Conservation (phyloP, 2,113 vertebrate species). For the Plecturocebus donacophilus region DNA sequence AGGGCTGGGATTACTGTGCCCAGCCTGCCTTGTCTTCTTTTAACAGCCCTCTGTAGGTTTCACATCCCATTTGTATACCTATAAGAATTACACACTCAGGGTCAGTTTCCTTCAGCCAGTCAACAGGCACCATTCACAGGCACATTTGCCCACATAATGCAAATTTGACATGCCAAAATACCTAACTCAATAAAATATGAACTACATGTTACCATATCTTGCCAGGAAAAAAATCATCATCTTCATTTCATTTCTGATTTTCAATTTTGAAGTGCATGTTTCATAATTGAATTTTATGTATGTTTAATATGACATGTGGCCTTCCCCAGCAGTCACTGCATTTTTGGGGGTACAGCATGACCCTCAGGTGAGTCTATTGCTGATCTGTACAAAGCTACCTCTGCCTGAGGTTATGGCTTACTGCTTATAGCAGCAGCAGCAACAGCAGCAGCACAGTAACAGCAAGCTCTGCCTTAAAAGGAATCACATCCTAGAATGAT, state of each 20-base stretch:
- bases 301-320: background rate
- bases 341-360: background rate
- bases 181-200: background rate
- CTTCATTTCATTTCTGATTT: background rate
- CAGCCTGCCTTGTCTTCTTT: background rate
- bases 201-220: background rate
- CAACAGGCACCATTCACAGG: background rate
- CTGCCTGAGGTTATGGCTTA: background rate
- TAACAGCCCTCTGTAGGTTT: background rate
- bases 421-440: background rate
- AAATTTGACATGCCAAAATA: background rate
- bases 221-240: background rate
- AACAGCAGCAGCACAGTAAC: background rate
- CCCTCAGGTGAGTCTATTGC: background rate
- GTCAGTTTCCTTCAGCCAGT: background rate
- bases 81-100: background rate
- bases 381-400: background rate
- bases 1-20: too few relatives aligned
- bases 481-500: constrained; percentile 17
- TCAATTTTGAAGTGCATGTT: background rate
- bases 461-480: background rate
- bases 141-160: background rate
- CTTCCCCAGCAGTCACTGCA: background rate
- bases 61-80: background rate
- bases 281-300: background rate